These are phyloP conservation scores for Brienomyrus longianalis DNA, from an alignment of 2,113 vertebrate genomes.

Conservation along the genomic window DNA sequence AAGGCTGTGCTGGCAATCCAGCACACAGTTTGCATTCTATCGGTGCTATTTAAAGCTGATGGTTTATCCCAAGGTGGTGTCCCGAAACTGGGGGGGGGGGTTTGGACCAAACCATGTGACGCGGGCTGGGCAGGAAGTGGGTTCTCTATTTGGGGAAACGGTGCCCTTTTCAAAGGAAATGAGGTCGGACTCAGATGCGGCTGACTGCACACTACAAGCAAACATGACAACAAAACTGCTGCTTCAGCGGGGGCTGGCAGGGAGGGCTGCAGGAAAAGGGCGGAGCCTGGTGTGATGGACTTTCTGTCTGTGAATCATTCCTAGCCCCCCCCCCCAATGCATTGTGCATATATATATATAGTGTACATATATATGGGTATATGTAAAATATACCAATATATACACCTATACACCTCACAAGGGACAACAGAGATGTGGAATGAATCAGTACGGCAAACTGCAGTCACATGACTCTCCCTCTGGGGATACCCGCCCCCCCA, in stretches of 20 bases:
- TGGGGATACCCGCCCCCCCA: not conserved
- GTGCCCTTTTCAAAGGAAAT: not conserved
- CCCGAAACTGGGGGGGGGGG: not conserved
- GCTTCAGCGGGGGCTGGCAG: not conserved
- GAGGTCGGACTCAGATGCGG: not conserved
- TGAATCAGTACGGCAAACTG: not conserved
- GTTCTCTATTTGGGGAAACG: not conserved
- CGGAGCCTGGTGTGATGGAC: not conserved
- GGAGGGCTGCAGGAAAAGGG: not conserved
- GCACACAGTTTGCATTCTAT: not conserved
- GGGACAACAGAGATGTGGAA: not conserved
- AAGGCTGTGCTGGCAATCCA: not conserved
- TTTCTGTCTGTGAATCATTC: not conserved
- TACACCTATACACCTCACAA: not conserved
- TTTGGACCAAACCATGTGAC: not conserved
- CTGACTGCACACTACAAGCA: not conserved
- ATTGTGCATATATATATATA: not conserved
- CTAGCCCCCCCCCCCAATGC: not conserved
- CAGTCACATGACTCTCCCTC: not conserved
- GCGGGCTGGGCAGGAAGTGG: not conserved
- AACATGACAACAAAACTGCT: not conserved
- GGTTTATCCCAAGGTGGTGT: not conserved
- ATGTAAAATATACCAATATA: not conserved
- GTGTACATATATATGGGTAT: not conserved
- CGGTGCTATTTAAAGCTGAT: not conserved